Base-by-base conservation (phyloP, 2,888 invertebrate genomes). In the Erebia aethiops region DNA sequence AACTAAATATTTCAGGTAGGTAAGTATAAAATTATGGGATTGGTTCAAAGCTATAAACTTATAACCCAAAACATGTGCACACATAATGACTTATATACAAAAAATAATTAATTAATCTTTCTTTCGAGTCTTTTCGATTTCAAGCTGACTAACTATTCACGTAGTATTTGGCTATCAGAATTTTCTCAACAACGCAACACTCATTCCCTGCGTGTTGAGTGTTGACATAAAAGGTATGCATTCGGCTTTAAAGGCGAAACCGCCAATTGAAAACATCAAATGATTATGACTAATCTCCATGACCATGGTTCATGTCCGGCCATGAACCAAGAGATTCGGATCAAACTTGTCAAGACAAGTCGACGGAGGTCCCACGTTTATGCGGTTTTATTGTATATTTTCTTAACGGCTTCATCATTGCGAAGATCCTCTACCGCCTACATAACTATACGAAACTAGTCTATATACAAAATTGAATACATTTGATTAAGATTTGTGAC, bases 281-380 rank as follows among this genome's bases (percentile, higher is more conserved):
- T 18, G 61, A 46, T 62, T 49, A 62, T 52, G 64, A 64, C 10
- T 52, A 52, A 64, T 64, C 52, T 41, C 35, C 35, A 35, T 35
- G 52, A n/a, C 35, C 18, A 13, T 62, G 46, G 46, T 49, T 41
- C 64, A 26, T 16, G 64, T 64, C 64, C 64, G 64, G 64, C 64
- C 64, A 9, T 64, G 52, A 52, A 52, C 52, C 43, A 41, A 21
- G 18, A 49, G n/a, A 35, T 46, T 58, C 21, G 43, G 54, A 35
- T 16, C 41, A n/a, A 61, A 61, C 68, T 61, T 68, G 68, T 68
- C 61, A 3, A 54, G 68, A 68, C 61, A 68, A 68, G 61, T 68
- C 52, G 1, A 57, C 26, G 57, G 49, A 11, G 67, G 49, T 21
- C 67, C 67, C 1, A 26, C 43, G 10, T 18, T 13, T 16, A 10